Evolutionary conservation across 2,113 vertebrate species (phyloP).

Genomic region (Podarcis cretensis): DNA sequence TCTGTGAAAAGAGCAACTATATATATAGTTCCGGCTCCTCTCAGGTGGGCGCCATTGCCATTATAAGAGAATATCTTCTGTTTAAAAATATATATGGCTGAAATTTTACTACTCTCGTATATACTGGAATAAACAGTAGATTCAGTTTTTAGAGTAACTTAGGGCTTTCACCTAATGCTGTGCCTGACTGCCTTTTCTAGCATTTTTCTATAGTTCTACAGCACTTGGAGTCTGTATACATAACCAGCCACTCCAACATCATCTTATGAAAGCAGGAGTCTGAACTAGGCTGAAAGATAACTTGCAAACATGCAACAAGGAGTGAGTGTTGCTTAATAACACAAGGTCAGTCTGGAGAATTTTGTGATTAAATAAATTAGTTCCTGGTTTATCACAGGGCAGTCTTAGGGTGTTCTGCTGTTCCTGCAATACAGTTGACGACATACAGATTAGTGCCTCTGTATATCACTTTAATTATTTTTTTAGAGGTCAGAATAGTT

Average conservation of each 20-base stretch:
- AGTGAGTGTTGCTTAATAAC: background rate
- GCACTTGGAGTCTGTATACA: background rate
- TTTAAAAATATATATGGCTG: background rate
- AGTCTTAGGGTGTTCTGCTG: background rate
- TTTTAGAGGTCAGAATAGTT: background rate
- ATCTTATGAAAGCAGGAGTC: background rate
- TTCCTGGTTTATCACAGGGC: background rate
- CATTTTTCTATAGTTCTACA: background rate
- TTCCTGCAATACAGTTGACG: background rate
- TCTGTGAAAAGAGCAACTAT: no score
- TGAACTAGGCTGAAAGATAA: background rate
- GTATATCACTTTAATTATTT: background rate
- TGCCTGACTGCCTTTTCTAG: background rate
- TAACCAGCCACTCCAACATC: background rate
- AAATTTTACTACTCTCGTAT: background rate
- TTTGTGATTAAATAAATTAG: background rate
- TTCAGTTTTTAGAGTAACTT: background rate
- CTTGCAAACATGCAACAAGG: background rate
- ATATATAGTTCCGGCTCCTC: no score
- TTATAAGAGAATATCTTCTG: background rate
- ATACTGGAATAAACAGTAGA: background rate
- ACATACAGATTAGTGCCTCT: background rate
- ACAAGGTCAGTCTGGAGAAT: background rate
- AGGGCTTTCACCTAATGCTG: background rate
- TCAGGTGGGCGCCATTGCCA: background rate